Evolutionary conservation across 2,888 invertebrate genomes (phyloP), one percentile per base, ranked within the genome.

Genomic region (Erpobdella octoculata): DNA sequence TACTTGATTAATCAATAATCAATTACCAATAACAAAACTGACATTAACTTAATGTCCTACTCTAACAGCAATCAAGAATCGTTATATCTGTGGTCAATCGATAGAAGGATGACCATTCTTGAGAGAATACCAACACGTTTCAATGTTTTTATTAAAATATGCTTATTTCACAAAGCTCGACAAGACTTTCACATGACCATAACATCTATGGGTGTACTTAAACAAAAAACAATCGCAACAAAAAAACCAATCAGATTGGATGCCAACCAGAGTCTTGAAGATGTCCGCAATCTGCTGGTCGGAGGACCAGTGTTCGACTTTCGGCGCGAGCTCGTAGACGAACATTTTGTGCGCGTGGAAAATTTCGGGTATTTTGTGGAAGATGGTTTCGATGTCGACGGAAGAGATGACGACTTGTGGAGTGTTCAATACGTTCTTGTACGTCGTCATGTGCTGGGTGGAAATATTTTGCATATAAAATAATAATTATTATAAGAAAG

Each of bases 341-440:
- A 94, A 94, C 76, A 88, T 88, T 75, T 89, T 88, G 83, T 94
- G 94, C 71, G 91, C 86, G 66, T 87, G 87, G 80, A 91, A 90
- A 65, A 94, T 86, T 78, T 93, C 92, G 0, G 92, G 91, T 82
- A 94, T 92, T 85, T 92, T 92, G 82, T 91, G 92, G 84, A 94
- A 94, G 81, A 94, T 93, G 8, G 90, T 90, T 76, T 90, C 89
- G 81, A 92, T 90, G 81, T 94, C 93, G 75, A 91, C 90, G 80
- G 90, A 89, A 0, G 90, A 89, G 79, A 93, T 90, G 74, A 94
- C 91, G 21, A 37, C 59, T 31, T 72, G 72, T 1, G 72, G 62
- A 8, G 74, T 73, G 21, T 38, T 64, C 4, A 46, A 46, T 12
- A 74, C 66, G 31, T 71, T 71, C 58, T 71, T 71, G 65, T 71